Evolutionary conservation across 2,113 vertebrate species (phyloP).

Genomic region (Conger conger): DNA sequence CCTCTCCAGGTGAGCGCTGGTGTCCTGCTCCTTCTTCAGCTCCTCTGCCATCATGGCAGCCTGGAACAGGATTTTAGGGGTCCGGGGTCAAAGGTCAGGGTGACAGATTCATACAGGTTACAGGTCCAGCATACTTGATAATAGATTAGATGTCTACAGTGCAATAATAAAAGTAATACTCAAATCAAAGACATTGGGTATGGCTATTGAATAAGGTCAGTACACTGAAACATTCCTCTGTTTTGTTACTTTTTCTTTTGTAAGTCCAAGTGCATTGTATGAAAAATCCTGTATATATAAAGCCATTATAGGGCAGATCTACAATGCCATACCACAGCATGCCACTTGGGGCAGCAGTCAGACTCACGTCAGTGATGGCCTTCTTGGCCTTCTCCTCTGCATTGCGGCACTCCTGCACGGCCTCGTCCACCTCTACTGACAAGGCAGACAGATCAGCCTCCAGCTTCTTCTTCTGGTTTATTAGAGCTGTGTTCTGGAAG

Average conservation of each 20-base stretch:
- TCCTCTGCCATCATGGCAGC: conserved; percentile 97
- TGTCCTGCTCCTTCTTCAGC: conserved; percentile 95
- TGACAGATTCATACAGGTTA: background rate
- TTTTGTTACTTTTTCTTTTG: no score
- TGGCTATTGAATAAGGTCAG: no score
- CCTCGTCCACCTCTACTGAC: conserved; percentile 83
- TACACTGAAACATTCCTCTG: no score
- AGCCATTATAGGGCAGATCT: no score
- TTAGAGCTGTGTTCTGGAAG: conserved; percentile 81
- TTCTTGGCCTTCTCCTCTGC: conserved; percentile 93
- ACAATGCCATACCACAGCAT: no score
- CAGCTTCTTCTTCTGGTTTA: conserved; percentile 93
- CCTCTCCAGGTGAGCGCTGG: conserved; percentile 81
- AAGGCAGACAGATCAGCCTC: conserved; percentile 79
- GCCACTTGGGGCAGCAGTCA: background rate
- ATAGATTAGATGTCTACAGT: background rate
- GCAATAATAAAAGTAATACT: no score
- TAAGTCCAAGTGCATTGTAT: no score
- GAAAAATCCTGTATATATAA: no score
- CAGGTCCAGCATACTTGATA: background rate
- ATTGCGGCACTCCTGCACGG: conserved; percentile 82
- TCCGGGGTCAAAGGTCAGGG: background rate
- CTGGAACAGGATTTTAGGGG: conserved; percentile 51
- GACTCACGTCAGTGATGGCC: conserved; percentile 87
- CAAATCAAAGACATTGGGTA: no score